These are phyloP conservation scores for Hymenochirus boettgeri DNA, from an alignment of 2,113 vertebrate genomes.

Conservation along the genomic window DNA sequence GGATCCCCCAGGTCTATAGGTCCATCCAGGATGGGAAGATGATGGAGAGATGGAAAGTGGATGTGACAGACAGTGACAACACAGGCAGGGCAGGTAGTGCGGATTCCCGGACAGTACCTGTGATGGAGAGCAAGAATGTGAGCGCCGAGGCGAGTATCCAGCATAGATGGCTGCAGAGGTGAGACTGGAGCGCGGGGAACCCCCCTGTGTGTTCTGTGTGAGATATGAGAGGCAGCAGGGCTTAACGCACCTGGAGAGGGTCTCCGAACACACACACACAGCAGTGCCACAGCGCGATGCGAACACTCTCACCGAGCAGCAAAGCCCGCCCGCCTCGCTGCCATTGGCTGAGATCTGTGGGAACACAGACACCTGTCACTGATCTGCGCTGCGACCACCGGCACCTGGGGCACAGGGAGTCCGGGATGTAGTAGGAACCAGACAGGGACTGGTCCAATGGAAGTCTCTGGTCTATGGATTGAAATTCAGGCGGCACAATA, in stretches of 20 bases:
- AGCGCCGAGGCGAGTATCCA: slow-evolving; percentile 20
- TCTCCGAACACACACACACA: background rate
- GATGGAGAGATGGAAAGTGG: background rate
- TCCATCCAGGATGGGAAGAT: too few species aligned
- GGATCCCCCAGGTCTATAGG: too few species aligned
- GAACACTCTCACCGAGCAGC: slow-evolving; percentile 3
- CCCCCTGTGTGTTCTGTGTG: slow-evolving; percentile 17
- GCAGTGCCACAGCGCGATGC: background rate
- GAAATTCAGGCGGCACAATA: too few species aligned
- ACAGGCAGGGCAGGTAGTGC: background rate
- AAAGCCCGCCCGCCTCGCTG: slow-evolving; percentile 26
- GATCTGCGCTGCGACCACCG: slow-evolving; percentile 11
- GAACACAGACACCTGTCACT: slow-evolving; percentile 21
- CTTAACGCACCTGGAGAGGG: background rate
- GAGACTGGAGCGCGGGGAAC: background rate
- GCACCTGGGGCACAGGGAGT: slow-evolving; percentile 2
- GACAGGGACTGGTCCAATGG: too few species aligned
- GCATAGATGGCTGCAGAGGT: slow-evolving; percentile 4
- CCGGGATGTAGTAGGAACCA: too few species aligned
- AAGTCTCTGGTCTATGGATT: too few species aligned
- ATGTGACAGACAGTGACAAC: background rate
- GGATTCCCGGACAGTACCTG: slow-evolving; percentile 10
- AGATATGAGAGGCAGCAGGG: slow-evolving; percentile 1
- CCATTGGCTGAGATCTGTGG: slow-evolving; percentile 28
- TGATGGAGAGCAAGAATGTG: slow-evolving; percentile 9